Conservation (phyloP, 1,140 invertebrate species). For the Leptestheria dahalacensis region DNA sequence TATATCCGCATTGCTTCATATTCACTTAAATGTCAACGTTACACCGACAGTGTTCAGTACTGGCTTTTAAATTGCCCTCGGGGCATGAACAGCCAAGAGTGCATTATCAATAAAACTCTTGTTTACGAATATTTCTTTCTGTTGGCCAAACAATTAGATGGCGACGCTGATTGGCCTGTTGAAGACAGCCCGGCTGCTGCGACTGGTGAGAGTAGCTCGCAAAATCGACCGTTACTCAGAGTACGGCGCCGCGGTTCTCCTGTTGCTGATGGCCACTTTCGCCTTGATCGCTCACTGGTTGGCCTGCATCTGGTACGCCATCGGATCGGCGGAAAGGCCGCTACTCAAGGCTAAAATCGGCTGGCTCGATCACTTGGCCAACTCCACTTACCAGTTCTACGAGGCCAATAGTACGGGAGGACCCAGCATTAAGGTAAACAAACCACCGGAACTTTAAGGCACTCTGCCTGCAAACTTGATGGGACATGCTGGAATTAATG, state of each 20-base stretch:
- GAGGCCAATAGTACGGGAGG: conserved; percentile 48
- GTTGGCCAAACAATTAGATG: conserved; percentile 73
- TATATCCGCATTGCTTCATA: too few relatives aligned
- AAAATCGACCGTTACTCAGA: conserved; percentile 98
- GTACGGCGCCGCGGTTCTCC: conserved; percentile 91
- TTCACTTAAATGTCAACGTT: too few relatives aligned
- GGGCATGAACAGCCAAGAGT: too few relatives aligned
- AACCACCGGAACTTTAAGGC: too few relatives aligned
- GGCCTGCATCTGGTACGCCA: conserved; percentile 97
- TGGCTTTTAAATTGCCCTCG: too few relatives aligned
- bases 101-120: too few relatives aligned
- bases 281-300: conserved; percentile 97
- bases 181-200: conserved; percentile 86
- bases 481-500: too few relatives aligned
- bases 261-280: conserved; percentile 94
- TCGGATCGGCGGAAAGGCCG: conserved; percentile 79
- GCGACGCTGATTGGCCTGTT: conserved; percentile 92
- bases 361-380: conserved; percentile 86
- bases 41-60: too few relatives aligned
- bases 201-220: conserved; percentile 85
- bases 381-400: conserved; percentile 73
- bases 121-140: too few relatives aligned
- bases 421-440: conserved; percentile 57
- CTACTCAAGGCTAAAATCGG: conserved; percentile 62
- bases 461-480: too few relatives aligned